These are phyloP conservation scores for Pyrrhosoma nymphula DNA, from an alignment of 2,888 invertebrate species.

Conservation along the genomic window DNA sequence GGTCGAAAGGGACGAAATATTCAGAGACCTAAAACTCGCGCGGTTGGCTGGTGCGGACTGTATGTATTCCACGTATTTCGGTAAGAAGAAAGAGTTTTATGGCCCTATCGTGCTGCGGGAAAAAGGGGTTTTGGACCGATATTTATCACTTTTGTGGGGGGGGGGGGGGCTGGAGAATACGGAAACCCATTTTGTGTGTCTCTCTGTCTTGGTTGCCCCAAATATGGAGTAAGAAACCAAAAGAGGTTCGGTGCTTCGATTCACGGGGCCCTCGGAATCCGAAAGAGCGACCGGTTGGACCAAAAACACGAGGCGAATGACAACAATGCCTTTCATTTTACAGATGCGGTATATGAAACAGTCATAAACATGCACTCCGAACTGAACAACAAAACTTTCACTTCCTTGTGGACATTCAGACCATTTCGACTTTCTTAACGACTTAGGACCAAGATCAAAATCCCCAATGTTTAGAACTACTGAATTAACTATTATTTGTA, in stretches of 20 bases:
- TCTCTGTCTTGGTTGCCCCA: not conserved
- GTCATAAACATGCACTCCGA: not conserved
- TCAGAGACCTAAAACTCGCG: not conserved
- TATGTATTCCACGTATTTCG: slow-evolving; percentile 32
- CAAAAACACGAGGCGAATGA: not conserved
- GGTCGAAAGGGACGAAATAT: not conserved
- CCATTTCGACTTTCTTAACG: not conserved
- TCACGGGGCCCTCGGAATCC: not conserved
- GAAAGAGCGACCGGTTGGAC: not conserved
- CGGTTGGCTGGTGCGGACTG: not conserved
- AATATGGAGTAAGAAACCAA: not conserved
- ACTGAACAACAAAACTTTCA: not conserved
- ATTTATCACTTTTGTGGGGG: not conserved
- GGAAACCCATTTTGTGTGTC: not conserved
- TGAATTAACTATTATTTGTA: no score
- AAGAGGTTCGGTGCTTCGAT: not conserved
- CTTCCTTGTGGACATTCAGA: not conserved
- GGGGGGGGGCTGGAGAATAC: no score
- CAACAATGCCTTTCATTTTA: not conserved
- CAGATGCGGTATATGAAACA: not conserved
- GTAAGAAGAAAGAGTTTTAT: slow-evolving; percentile 19
- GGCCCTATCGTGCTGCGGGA: not conserved
- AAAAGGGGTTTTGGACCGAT: not conserved
- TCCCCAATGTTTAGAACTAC: no score
- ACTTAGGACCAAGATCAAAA: no score